Evolutionary conservation across 2,113 vertebrate genomes (phyloP).

Genomic region (Laticauda laticaudata): DNA sequence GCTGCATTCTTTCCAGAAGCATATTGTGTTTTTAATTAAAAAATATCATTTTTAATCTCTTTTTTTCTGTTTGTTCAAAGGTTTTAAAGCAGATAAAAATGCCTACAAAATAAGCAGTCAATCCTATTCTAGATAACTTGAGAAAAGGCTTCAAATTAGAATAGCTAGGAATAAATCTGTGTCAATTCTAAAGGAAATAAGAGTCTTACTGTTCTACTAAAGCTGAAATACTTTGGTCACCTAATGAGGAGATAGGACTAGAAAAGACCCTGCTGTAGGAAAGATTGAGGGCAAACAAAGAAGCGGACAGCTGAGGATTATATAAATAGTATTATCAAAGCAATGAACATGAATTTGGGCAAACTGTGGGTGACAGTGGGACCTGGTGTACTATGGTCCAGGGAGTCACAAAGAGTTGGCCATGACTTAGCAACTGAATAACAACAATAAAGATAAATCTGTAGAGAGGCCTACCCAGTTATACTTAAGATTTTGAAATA

Average conservation of each 20-base stretch:
- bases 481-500: neutral
- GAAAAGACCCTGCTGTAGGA: neutral
- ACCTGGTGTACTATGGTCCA: neutral
- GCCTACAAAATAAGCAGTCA: neutral
- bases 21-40: neutral
- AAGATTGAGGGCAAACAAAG: neutral
- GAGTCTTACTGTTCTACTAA: neutral
- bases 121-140: neutral
- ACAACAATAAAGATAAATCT: neutral
- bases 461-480: neutral
- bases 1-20: neutral
- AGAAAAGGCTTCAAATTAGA: neutral
- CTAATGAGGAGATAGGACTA: neutral
- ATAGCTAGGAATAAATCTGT: neutral
- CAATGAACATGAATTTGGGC: neutral
- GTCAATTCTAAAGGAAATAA: neutral
- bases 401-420: neutral
- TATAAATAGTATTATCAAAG: neutral
- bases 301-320: neutral
- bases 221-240: neutral
- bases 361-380: neutral
- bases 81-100: neutral
- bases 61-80: conserved; percentile 10
- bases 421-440: neutral
- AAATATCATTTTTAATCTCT: neutral